These are phyloP conservation scores for Enteromius argenteus DNA, from an alignment of 2,797 vertebrate genomes.

Conservation along the genomic window DNA sequence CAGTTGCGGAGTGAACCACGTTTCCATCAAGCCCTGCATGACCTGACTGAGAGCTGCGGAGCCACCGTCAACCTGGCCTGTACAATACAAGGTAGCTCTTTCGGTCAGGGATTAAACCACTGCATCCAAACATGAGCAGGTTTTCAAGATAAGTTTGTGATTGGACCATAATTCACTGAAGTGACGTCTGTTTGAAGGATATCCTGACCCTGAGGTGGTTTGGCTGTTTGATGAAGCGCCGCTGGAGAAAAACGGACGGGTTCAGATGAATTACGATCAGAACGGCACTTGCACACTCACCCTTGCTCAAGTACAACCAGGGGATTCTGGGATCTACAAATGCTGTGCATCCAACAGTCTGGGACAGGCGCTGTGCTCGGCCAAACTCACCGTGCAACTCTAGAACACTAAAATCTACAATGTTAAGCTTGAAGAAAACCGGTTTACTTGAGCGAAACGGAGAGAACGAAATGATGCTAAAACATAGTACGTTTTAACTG, in stretches of 20 bases:
- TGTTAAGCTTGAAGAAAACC: not conserved
- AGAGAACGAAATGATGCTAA: not conserved
- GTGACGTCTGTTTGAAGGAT: constrained; percentile 68
- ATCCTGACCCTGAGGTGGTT: constrained; percentile 78
- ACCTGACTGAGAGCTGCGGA: constrained; percentile 70
- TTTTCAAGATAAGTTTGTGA: not conserved
- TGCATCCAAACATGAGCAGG: not conserved
- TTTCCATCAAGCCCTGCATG: constrained; percentile 70
- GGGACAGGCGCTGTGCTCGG: constrained; percentile 72
- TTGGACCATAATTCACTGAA: not conserved
- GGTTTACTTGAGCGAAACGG: not conserved
- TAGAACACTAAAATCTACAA: constrained; percentile 43
- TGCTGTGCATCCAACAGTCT: constrained; percentile 75
- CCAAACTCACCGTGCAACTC: constrained; percentile 65
- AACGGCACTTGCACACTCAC: constrained; percentile 78
- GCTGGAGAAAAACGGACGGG: constrained; percentile 65
- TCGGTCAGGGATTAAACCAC: not conserved
- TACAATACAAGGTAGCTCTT: constrained; percentile 73
- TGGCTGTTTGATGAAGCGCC: constrained; percentile 75
- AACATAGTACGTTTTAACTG: not conserved
- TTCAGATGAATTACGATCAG: constrained; percentile 66
- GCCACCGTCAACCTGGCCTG: constrained; percentile 73
- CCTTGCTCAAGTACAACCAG: constrained; percentile 65
- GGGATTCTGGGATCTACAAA: constrained; percentile 78
- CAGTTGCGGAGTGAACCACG: constrained; percentile 70